These are phyloP conservation scores for Melieria crassipennis DNA, from an alignment of 2,888 invertebrate genomes.

Conservation along the genomic window DNA sequence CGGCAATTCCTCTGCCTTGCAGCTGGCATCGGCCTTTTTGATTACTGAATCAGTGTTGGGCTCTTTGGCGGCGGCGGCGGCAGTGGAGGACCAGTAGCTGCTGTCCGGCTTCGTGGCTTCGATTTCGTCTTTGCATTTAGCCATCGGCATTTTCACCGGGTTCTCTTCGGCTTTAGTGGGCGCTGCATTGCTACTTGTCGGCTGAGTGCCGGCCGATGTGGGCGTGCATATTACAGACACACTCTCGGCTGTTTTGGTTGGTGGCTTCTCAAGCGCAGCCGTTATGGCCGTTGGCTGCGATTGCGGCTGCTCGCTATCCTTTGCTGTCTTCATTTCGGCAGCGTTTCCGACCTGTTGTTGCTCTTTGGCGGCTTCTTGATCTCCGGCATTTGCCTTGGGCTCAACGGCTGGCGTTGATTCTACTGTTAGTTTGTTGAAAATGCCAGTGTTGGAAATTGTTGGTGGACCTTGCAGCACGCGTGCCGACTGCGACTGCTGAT, in stretches of 20 bases:
- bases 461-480: neutral
- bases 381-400: neutral
- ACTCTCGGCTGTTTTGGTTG: slow-evolving; percentile 33
- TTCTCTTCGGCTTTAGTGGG: slow-evolving; percentile 57
- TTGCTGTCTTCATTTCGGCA: no score
- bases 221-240: slow-evolving; percentile 46
- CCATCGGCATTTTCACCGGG: slow-evolving; percentile 58
- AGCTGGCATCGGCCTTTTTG: slow-evolving; percentile 73
- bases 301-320: neutral
- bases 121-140: slow-evolving; percentile 64
- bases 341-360: no score
- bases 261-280: slow-evolving; percentile 5
- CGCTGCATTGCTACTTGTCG: slow-evolving; percentile 31
- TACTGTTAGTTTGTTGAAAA: slow-evolving; percentile 8
- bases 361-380: no score
- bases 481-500: no score
- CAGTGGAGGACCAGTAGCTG: slow-evolving; percentile 74
- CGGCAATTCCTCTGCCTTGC: slow-evolving; percentile 16
- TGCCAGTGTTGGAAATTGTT: neutral
- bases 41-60: slow-evolving; percentile 84
- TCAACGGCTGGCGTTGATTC: neutral
- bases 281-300: slow-evolving; percentile 3
- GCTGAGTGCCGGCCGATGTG: slow-evolving; percentile 33
- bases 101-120: slow-evolving; percentile 74
- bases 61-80: slow-evolving; percentile 70